phyloP scores from a whole-genome alignment of 2,888 invertebrate genomes.

The Parnassius mnemosyne region DNA sequence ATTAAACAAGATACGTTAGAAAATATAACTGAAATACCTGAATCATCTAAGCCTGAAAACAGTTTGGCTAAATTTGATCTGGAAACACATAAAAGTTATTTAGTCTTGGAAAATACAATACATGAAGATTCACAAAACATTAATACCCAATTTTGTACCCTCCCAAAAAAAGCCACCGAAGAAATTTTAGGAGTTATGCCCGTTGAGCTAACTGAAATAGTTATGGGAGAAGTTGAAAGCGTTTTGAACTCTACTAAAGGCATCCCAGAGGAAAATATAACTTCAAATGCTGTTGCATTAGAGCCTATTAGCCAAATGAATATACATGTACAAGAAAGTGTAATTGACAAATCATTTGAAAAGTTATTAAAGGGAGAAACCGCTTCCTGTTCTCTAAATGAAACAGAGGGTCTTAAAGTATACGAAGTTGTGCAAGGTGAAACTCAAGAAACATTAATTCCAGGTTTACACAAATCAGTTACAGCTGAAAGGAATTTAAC shows the following conservation, averaged over 20 bases:
- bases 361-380: constrained; percentile 39
- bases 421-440: constrained; percentile 63
- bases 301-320: constrained; percentile 50
- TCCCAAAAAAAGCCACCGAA: constrained; percentile 57
- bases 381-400: constrained; percentile 47
- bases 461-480: constrained; percentile 44
- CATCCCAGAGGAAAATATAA: constrained; percentile 37
- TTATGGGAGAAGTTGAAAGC: constrained; percentile 46
- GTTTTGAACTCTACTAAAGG: constrained; percentile 30
- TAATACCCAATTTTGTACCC: constrained; percentile 48
- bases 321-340: constrained; percentile 54
- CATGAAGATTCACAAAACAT: constrained; percentile 72
- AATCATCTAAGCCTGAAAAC: constrained; percentile 36
- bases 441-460: constrained; percentile 43
- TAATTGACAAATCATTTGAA: constrained; percentile 44
- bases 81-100: constrained; percentile 51
- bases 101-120: constrained; percentile 48
- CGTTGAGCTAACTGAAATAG: constrained; percentile 54
- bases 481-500: constrained; percentile 53
- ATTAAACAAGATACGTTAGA: constrained; percentile 49
- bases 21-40: constrained; percentile 42
- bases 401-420: constrained; percentile 54
- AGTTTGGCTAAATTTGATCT: constrained; percentile 48
- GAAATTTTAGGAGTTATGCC: constrained; percentile 51
- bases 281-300: constrained; percentile 43